Conservation (phyloP, 2,797 vertebrate species). For the Hydrolagus colliei region DNA sequence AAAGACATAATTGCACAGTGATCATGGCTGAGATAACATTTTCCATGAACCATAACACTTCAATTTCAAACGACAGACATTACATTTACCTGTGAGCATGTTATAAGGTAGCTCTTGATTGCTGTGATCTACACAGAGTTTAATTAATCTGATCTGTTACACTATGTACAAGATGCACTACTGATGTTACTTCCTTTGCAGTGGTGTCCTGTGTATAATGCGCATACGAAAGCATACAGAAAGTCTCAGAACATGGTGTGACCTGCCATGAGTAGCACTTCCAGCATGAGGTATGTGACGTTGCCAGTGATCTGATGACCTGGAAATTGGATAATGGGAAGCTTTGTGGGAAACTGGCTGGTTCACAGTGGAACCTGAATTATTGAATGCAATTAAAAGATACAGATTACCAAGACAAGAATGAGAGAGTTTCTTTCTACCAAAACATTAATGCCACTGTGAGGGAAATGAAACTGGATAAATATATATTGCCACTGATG, state of each 20-base stretch:
- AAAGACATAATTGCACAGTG: constrained; percentile 2
- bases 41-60: not conserved
- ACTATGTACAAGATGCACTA: too few relatives aligned
- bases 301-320: too few relatives aligned
- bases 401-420: not conserved
- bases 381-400: not conserved
- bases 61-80: not conserved
- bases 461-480: not conserved
- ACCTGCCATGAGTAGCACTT: too few relatives aligned
- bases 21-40: not conserved
- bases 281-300: too few relatives aligned
- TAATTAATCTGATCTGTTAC: not conserved
- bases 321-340: too few relatives aligned
- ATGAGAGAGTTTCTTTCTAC: not conserved
- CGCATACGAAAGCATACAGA: too few relatives aligned
- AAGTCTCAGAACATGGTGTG: too few relatives aligned
- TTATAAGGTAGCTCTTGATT: not conserved
- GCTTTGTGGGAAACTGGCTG: too few relatives aligned
- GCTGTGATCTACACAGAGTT: not conserved
- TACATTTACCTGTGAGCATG: not conserved
- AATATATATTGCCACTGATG: not conserved
- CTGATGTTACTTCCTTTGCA: too few relatives aligned
- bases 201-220: too few relatives aligned
- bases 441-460: not conserved
- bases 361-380: too few relatives aligned